Conservation (phyloP, 2,113 vertebrate species). For the Rhagologus leucostigma region DNA sequence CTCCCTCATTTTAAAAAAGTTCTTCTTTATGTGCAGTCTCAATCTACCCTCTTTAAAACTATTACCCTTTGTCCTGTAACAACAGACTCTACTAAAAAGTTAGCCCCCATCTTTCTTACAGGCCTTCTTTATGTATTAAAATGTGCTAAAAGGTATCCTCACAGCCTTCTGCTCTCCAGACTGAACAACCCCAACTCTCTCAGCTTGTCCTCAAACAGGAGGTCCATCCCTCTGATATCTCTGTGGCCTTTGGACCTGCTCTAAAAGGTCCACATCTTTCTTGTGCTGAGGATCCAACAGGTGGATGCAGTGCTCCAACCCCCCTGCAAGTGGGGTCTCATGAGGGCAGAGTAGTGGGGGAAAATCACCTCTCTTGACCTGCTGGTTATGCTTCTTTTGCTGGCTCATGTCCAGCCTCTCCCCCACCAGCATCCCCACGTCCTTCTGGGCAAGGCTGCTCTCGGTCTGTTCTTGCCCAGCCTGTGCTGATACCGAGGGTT, state of each 20-base stretch:
- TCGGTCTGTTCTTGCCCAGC: not conserved
- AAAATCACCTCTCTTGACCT: not conserved
- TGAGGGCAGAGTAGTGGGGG: not conserved
- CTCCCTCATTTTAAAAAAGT: not conserved
- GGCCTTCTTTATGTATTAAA: not conserved
- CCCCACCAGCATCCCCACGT: too few relatives aligned
- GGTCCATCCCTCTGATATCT: not conserved
- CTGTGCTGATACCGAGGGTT: fast-evolving
- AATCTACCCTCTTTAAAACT: not conserved
- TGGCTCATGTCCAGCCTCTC: not conserved
- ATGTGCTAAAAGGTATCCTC: not conserved
- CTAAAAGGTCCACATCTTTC: too few relatives aligned
- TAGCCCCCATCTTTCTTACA: not conserved
- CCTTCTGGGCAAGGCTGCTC: not conserved
- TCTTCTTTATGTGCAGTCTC: not conserved
- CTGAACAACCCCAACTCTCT: not conserved
- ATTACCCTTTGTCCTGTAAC: not conserved
- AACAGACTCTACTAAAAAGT: not conserved
- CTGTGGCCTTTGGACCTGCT: not conserved
- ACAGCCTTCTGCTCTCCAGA: not conserved
- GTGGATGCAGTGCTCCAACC: not conserved
- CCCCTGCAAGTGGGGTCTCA: not conserved
- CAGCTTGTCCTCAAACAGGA: not conserved
- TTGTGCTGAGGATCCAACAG: not conserved
- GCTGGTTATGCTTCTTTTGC: not conserved